phyloP scores from a whole-genome alignment of 2,113 vertebrate genomes.

The Halichoerus grypus region DNA sequence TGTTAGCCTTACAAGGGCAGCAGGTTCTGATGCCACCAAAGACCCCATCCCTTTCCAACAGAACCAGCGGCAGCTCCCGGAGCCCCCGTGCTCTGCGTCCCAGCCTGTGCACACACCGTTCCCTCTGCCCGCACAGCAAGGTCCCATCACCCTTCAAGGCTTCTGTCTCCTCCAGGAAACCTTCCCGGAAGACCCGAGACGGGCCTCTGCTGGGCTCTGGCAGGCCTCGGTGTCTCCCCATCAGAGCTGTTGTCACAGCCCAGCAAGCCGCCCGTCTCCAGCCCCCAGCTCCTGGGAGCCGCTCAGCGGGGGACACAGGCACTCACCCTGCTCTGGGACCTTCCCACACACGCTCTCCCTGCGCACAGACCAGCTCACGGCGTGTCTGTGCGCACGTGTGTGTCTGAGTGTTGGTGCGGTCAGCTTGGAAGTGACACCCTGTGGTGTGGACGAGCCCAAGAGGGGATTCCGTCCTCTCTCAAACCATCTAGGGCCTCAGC shows the following conservation, averaged over 20 bases:
- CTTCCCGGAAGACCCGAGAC: background rate
- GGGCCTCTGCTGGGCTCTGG: background rate
- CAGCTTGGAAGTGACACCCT: background rate
- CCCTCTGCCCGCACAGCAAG: background rate
- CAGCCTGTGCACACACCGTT: no score
- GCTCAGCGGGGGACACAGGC: background rate
- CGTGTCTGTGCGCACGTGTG: rapidly evolving
- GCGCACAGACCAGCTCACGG: rapidly evolving
- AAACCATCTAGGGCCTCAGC: background rate
- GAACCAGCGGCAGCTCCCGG: background rate
- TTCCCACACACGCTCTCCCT: rapidly evolving
- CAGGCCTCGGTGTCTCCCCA: background rate
- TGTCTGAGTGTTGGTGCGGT: background rate
- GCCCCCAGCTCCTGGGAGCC: background rate
- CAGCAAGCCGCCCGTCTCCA: background rate
- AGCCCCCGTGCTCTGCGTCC: rapidly evolving
- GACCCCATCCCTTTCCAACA: background rate
- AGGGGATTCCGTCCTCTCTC: background rate
- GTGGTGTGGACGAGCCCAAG: no score
- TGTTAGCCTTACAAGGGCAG: background rate
- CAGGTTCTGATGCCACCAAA: background rate
- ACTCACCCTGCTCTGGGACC: background rate
- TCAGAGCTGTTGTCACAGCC: background rate
- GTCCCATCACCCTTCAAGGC: background rate
- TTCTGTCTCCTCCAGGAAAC: background rate